phyloP scores from a whole-genome alignment of 1,140 invertebrate genomes.

The Drosophila insularis region DNA sequence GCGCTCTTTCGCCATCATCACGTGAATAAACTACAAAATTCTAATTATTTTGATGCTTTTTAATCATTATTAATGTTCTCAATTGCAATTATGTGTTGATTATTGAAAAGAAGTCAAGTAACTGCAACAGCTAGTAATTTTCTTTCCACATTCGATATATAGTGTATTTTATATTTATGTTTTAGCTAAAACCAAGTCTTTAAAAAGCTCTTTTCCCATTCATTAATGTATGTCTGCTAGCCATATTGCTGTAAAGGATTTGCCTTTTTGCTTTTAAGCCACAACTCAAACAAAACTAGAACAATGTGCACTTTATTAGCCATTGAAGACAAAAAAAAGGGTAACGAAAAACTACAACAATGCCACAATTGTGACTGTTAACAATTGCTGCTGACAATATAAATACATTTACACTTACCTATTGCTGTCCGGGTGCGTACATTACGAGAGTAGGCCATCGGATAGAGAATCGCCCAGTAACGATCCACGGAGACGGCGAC shows the following conservation, averaged over 20 bases:
- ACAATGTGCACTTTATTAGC: slow-evolving; percentile 53
- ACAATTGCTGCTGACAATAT: slow-evolving; percentile 24
- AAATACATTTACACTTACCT: slow-evolving; percentile 85
- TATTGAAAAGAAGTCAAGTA: too few relatives aligned
- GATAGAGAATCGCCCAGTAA: slow-evolving; percentile 95
- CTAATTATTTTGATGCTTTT: too few relatives aligned
- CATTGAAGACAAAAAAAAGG: slow-evolving; percentile 9
- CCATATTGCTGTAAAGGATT: slow-evolving; percentile 5
- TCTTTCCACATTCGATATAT: too few relatives aligned
- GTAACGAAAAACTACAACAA: not conserved
- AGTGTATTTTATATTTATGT: not conserved
- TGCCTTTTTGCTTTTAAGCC: slow-evolving; percentile 33
- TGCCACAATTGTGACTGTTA: not conserved
- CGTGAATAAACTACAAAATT: too few relatives aligned
- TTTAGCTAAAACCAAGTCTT: not conserved
- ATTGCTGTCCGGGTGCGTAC: slow-evolving; percentile 92
- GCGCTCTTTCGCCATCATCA: too few relatives aligned
- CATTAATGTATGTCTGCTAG: not conserved
- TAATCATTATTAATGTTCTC: too few relatives aligned
- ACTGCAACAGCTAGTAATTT: too few relatives aligned
- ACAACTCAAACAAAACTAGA: slow-evolving; percentile 61
- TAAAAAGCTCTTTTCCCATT: not conserved
- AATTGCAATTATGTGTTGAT: too few relatives aligned
- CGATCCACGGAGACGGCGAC: slow-evolving; percentile 95
- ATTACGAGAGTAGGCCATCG: slow-evolving; percentile 94